A percentile compares a stretch with the other conserved stretches of the same genome.
phyloP scores from a whole-genome alignment of 2,113 vertebrate genomes.

The Oreochromis aureus region DNA sequence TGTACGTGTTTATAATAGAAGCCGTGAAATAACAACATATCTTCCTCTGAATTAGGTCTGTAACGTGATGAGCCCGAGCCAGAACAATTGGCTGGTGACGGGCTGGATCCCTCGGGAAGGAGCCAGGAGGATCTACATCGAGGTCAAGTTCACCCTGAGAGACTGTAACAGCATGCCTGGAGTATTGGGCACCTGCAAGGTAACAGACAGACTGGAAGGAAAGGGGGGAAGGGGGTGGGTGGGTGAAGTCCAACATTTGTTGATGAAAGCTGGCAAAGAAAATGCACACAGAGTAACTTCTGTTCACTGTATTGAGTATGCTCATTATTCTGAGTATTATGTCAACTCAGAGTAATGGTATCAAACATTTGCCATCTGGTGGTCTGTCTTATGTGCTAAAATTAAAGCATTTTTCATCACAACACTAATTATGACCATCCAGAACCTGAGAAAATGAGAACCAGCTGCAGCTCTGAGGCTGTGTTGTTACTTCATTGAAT shows the following conservation, averaged over 20 bases:
- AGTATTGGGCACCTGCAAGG: slow-evolving; percentile 92
- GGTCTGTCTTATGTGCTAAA: neutral
- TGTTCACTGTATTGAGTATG: neutral
- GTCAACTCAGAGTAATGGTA: neutral
- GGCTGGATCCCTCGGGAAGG: slow-evolving; percentile 88
- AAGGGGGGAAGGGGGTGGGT: neutral
- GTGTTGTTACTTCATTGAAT: neutral
- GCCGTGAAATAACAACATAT: neutral
- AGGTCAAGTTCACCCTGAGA: slow-evolving; percentile 92
- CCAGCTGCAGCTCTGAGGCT: neutral
- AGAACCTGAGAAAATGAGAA: neutral
- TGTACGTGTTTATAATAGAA: neutral
- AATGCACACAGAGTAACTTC: neutral
- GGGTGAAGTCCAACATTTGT: neutral
- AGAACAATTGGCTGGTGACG: slow-evolving; percentile 97
- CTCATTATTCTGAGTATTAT: neutral
- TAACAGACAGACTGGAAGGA: neutral
- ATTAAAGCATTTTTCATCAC: neutral
- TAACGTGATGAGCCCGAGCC: slow-evolving; percentile 94
- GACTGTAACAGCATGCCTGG: slow-evolving; percentile 98
- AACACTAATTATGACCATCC: neutral
- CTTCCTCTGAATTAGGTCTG: slow-evolving; percentile 77
- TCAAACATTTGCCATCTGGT: neutral
- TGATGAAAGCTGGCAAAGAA: neutral
- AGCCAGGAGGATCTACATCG: slow-evolving; percentile 85